These are phyloP conservation scores for Spilarctia lutea DNA, from an alignment of 2,888 invertebrate genomes.

Conservation along the genomic window DNA sequence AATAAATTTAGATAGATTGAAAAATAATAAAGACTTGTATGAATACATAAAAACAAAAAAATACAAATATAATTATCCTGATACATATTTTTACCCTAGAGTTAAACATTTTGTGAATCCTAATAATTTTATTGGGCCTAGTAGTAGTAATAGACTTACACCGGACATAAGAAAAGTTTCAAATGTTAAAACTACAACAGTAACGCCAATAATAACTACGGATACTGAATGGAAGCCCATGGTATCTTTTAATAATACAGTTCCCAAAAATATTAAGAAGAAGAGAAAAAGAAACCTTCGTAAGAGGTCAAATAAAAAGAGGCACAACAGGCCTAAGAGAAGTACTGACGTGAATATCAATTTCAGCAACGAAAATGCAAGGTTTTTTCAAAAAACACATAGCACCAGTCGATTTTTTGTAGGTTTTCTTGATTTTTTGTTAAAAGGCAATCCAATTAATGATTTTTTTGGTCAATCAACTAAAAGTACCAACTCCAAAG, in stretches of 20 bases:
- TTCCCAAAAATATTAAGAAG: slow-evolving; percentile 47
- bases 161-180: slow-evolving; percentile 62
- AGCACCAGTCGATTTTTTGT: slow-evolving; percentile 54
- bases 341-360: slow-evolving; percentile 38
- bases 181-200: slow-evolving; percentile 49
- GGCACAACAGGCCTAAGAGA: slow-evolving; percentile 63
- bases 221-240: slow-evolving; percentile 78
- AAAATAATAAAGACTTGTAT: slow-evolving; percentile 78
- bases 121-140: slow-evolving; percentile 66
- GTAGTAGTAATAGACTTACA: slow-evolving; percentile 69
- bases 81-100: slow-evolving; percentile 79
- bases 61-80: slow-evolving; percentile 80
- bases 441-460: slow-evolving; percentile 58
- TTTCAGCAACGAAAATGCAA: slow-evolving; percentile 15
- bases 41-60: slow-evolving; percentile 82
- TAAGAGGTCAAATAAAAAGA: slow-evolving; percentile 56
- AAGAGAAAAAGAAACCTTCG: slow-evolving; percentile 41
- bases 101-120: slow-evolving; percentile 78
- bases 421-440: slow-evolving; percentile 59
- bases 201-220: slow-evolving; percentile 40
- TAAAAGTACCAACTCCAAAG: slow-evolving; percentile 61
- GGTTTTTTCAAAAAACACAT: neutral
- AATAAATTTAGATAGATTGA: slow-evolving; percentile 75
- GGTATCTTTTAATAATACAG: slow-evolving; percentile 59
- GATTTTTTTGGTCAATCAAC: slow-evolving; percentile 56